Conservation (phyloP, 1,140 invertebrate species). For the Drusus annulatus region DNA sequence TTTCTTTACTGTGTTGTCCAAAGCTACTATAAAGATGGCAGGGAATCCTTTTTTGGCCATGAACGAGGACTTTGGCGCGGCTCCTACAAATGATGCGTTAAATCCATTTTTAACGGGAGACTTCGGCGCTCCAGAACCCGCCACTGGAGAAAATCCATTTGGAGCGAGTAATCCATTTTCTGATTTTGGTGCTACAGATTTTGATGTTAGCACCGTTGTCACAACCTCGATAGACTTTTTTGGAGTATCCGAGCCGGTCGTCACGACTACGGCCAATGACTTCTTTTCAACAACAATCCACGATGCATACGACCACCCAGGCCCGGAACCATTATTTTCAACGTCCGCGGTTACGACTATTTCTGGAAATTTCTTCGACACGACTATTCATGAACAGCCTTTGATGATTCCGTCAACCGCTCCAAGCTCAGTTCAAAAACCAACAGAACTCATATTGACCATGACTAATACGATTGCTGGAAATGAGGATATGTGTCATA, state of each 20-base stretch:
- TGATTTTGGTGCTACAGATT: conserved; percentile 72
- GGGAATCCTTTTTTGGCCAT: conserved; percentile 85
- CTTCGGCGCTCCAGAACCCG: conserved; percentile 62
- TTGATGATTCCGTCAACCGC: conserved; percentile 40
- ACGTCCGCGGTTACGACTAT: conserved; percentile 40
- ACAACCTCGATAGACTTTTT: conserved; percentile 67
- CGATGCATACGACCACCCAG: conserved; percentile 47
- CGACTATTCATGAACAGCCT: conserved; percentile 50
- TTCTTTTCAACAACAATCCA: conserved; percentile 60
- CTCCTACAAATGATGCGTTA: conserved; percentile 68
- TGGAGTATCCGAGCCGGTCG: conserved; percentile 62
- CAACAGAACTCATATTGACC: conserved; percentile 61
- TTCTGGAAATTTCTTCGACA: conserved; percentile 55
- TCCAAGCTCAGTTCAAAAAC: conserved; percentile 62
- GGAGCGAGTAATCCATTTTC: conserved; percentile 74
- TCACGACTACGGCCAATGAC: conserved; percentile 60
- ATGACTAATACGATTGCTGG: conserved; percentile 43
- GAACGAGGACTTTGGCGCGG: conserved; percentile 73
- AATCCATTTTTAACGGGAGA: conserved; percentile 84
- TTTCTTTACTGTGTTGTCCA: neutral
- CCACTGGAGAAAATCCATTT: conserved; percentile 75
- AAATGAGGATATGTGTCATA: conserved; percentile 41
- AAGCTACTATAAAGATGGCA: conserved; percentile 69
- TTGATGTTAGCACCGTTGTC: conserved; percentile 69
- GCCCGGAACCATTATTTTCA: conserved; percentile 52